Conservation (phyloP, 2,113 vertebrate species). For the Myiagra hebetior region DNA sequence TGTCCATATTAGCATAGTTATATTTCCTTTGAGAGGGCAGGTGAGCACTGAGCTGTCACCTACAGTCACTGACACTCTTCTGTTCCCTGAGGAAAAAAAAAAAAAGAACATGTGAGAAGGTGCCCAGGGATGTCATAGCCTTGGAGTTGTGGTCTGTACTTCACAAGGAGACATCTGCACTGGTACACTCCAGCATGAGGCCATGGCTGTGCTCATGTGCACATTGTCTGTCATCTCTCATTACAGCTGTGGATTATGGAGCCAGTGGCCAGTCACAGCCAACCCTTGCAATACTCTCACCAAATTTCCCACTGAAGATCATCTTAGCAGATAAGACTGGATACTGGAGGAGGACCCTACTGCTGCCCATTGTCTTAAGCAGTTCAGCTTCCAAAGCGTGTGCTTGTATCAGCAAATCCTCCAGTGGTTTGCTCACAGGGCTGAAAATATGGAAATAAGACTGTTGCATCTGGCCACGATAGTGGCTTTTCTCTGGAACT, state of each 20-base stretch:
- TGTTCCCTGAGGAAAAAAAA: not conserved
- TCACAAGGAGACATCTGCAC: not conserved
- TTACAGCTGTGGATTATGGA: not conserved
- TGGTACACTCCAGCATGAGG: fast-evolving
- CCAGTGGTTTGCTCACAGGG: not conserved
- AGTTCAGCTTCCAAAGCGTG: not conserved
- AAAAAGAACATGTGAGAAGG: not conserved
- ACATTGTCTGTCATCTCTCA: not conserved
- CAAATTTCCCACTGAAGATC: not conserved
- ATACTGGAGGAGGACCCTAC: not conserved
- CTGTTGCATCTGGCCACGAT: not conserved
- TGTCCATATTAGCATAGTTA: not conserved
- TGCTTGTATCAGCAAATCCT: not conserved
- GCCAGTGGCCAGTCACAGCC: not conserved
- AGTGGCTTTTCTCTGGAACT: not conserved
- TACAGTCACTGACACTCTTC: fast-evolving
- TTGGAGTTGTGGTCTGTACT: not conserved
- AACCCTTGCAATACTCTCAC: not conserved
- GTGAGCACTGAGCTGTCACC: not conserved
- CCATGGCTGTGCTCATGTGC: not conserved
- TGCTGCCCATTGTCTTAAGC: not conserved
- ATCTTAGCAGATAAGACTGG: not conserved
- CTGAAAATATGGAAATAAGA: not conserved
- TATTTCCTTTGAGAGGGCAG: fast-evolving
- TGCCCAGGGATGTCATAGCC: not conserved